Evolutionary conservation across 2,797 vertebrate genomes (phyloP).

Genomic region (Bradypodion ventrale): DNA sequence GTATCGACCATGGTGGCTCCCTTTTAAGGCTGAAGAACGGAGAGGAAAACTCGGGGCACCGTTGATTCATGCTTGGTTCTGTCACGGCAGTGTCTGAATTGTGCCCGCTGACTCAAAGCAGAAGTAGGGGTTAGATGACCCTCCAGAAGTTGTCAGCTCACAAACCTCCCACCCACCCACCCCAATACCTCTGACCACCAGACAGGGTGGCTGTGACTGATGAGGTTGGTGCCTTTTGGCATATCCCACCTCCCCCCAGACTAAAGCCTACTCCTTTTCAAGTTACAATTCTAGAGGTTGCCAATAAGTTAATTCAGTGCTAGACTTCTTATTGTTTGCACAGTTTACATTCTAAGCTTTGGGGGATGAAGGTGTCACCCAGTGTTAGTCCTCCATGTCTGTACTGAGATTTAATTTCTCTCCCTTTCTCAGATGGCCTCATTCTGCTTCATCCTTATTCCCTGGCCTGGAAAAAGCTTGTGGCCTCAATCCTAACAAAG

Average conservation of each 20-base stretch:
- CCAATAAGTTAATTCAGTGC: neutral
- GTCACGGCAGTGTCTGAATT: neutral
- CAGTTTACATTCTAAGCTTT: neutral
- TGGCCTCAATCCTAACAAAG: conserved; percentile 33
- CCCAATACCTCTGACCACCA: neutral
- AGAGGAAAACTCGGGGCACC: neutral
- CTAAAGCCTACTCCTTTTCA: neutral
- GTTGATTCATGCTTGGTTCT: neutral
- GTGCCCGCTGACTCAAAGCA: neutral
- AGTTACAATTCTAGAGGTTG: neutral
- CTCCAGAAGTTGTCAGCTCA: neutral
- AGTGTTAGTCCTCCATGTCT: neutral
- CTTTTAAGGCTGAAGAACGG: neutral
- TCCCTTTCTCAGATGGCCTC: neutral
- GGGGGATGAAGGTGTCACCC: neutral
- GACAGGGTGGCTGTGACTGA: neutral
- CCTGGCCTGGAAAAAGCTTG: conserved; percentile 25
- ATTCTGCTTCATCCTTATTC: conserved; percentile 4
- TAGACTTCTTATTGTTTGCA: neutral
- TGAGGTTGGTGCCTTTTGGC: neutral
- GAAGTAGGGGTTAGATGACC: too few relatives aligned
- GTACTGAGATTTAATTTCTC: neutral
- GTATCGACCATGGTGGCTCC: neutral
- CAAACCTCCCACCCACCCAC: neutral
- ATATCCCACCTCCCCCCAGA: neutral